Evolutionary conservation across 2,113 vertebrate genomes (phyloP).

Genomic region (Myrmophylax atrothorax): DNA sequence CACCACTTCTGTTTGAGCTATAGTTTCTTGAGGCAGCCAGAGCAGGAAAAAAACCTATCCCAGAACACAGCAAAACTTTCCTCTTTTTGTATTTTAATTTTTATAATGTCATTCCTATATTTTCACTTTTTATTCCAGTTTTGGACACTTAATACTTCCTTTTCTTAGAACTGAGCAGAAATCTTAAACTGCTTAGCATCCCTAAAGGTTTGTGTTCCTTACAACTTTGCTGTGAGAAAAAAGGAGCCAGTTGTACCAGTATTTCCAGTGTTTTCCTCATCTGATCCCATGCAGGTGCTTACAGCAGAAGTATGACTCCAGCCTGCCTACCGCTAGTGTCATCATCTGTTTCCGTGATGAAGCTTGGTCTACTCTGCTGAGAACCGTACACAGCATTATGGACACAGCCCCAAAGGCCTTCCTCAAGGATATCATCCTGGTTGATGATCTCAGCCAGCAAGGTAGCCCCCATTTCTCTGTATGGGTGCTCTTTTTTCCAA

Average conservation of each 20-base stretch:
- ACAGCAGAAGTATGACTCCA: constrained; percentile 70
- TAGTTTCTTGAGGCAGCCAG: neutral
- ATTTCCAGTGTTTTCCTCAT: neutral
- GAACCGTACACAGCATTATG: constrained; percentile 86
- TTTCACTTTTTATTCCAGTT: neutral
- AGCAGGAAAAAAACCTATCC: neutral
- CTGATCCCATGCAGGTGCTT: constrained; percentile 78
- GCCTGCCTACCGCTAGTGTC: constrained; percentile 82
- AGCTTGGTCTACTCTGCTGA: constrained; percentile 86
- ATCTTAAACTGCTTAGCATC: neutral
- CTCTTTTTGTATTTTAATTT: neutral
- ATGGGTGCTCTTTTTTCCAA: neutral
- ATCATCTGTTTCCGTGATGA: constrained; percentile 88
- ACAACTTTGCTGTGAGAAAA: neutral
- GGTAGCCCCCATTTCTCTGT: constrained; percentile 66
- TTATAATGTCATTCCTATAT: neutral
- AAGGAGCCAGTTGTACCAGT: neutral
- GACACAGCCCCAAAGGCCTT: constrained; percentile 76
- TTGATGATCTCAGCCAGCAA: constrained; percentile 86
- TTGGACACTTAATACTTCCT: neutral
- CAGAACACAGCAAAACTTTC: neutral
- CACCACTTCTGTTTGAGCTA: neutral
- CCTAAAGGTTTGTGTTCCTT: neutral
- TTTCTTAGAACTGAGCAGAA: neutral
- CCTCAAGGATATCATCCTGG: constrained; percentile 86